These are phyloP conservation scores for Ceratoteleas bidentatus DNA, from an alignment of 1,140 invertebrate species.

Conservation along the genomic window DNA sequence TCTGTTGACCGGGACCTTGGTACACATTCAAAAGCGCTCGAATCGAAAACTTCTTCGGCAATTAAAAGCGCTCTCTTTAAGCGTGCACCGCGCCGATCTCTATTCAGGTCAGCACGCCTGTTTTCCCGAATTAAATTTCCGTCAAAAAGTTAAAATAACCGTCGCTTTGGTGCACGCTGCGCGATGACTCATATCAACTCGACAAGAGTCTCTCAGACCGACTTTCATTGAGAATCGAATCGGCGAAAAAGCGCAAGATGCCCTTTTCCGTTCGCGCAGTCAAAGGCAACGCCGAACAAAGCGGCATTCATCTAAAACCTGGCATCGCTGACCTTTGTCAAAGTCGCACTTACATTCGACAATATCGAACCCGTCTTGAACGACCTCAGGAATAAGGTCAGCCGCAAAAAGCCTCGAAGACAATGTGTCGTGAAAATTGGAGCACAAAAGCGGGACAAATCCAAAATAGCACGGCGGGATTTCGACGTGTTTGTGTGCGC, in stretches of 20 bases:
- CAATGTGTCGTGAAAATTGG: slow-evolving; percentile 52
- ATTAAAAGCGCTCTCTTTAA: slow-evolving; percentile 22
- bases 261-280: too few relatives aligned
- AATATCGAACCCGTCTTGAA: slow-evolving; percentile 75
- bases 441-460: slow-evolving; percentile 62
- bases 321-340: slow-evolving; percentile 24
- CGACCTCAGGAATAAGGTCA: slow-evolving; percentile 51
- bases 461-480: slow-evolving; percentile 44
- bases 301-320: slow-evolving; percentile 3
- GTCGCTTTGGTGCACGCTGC: slow-evolving; percentile 2
- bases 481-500: slow-evolving; percentile 17
- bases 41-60: slow-evolving; percentile 8
- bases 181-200: slow-evolving; percentile 5
- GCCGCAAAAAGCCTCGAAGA: slow-evolving; percentile 39
- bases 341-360: slow-evolving; percentile 71
- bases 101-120: slow-evolving; percentile 15
- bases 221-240: slow-evolving; percentile 5
- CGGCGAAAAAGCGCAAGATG: too few relatives aligned
- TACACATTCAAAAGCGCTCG: slow-evolving; percentile 8
- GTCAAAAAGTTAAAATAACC: slow-evolving; percentile 28
- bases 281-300: background rate
- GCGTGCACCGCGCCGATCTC: background rate
- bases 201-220: background rate
- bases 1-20: slow-evolving; percentile 14
- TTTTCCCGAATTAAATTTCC: slow-evolving; percentile 20